Conservation (phyloP, 1,140 invertebrate species). For the Conus betulinus region DNA sequence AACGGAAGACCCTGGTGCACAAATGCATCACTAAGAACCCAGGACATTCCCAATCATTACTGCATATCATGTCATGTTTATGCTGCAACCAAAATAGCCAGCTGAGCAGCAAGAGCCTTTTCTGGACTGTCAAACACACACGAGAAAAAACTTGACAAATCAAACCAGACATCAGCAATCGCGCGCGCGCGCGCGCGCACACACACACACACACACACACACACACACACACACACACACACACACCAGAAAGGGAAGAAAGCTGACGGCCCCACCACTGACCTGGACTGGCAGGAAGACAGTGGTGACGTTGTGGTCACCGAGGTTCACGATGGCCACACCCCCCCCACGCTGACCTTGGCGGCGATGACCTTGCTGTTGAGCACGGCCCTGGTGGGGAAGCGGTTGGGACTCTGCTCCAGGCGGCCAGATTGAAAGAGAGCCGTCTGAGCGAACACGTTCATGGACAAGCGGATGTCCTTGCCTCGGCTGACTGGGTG, state of each 20-base stretch:
- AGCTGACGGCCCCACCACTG: not conserved
- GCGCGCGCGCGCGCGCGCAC: too few species aligned
- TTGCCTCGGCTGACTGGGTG: not conserved
- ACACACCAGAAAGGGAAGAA: too few species aligned
- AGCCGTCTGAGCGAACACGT: constrained; percentile 33
- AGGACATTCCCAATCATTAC: too few species aligned
- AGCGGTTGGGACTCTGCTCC: not conserved
- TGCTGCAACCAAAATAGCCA: too few species aligned
- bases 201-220: too few species aligned
- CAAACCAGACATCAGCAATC: too few species aligned
- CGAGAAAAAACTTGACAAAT: not conserved
- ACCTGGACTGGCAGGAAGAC: constrained; percentile 52
- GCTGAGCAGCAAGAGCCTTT: too few species aligned
- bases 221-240: too few species aligned
- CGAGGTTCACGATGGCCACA: constrained; percentile 39
- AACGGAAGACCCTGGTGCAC: too few species aligned
- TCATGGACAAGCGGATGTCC: constrained; percentile 32
- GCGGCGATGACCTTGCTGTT: constrained; percentile 64
- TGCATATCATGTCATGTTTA: too few species aligned
- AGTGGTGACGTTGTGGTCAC: constrained; percentile 44
- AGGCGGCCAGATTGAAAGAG: constrained; percentile 21
- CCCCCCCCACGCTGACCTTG: constrained; percentile 46
- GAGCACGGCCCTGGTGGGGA: not conserved
- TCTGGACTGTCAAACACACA: too few species aligned
- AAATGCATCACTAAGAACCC: too few species aligned